Conservation (phyloP, 2,113 vertebrate genomes). For the Sprattus sprattus region DNA sequence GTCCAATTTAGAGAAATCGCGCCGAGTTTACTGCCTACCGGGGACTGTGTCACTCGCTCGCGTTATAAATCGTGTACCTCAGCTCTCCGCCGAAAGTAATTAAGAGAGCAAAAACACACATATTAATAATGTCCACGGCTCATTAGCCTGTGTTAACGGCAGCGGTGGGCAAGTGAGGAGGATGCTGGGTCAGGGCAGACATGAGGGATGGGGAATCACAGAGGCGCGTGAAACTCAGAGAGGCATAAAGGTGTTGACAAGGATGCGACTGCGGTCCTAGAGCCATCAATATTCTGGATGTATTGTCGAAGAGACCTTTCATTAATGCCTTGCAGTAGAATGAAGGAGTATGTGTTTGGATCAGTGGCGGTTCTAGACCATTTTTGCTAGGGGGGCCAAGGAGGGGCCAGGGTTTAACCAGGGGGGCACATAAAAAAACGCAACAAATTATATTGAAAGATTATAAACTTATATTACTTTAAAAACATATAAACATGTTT, state of each 20-base stretch:
- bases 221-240: neutral
- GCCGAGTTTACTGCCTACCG: slow-evolving; percentile 57
- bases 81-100: slow-evolving; percentile 56
- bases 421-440: too few relatives aligned
- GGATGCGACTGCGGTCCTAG: neutral
- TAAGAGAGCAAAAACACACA: slow-evolving; percentile 66
- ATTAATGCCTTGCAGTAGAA: neutral
- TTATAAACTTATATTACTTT: too few relatives aligned
- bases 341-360: neutral
- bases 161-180: neutral
- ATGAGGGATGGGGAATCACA: neutral
- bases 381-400: too few relatives aligned
- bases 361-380: too few relatives aligned
- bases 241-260: neutral
- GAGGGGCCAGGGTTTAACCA: too few relatives aligned
- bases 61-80: slow-evolving; percentile 57
- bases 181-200: neutral
- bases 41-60: slow-evolving; percentile 36
- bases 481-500: too few relatives aligned
- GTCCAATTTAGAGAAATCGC: slow-evolving; percentile 64
- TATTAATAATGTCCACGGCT: slow-evolving; percentile 61
- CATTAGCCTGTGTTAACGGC: slow-evolving; percentile 43
- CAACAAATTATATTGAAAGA: too few relatives aligned
- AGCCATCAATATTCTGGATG: slow-evolving; percentile 11
- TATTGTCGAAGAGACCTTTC: neutral